phyloP scores from a whole-genome alignment of 2,797 vertebrate species.

The Acestrorhynchus altus region DNA sequence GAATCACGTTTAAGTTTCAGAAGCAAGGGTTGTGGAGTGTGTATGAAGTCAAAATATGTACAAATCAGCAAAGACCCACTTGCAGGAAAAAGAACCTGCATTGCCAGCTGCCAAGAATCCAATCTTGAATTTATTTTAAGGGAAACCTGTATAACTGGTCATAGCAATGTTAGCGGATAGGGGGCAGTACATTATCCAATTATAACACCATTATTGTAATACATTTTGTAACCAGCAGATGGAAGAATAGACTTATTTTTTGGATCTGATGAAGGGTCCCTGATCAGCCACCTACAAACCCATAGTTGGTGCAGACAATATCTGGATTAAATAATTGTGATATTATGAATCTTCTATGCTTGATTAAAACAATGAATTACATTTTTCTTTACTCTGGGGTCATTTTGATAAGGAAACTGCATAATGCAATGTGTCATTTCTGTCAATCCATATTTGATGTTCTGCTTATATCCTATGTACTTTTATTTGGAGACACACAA shows the following conservation, averaged over 20 bases:
- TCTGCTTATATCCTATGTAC: background rate
- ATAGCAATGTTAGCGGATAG: constrained; percentile 20
- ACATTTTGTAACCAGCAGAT: constrained; percentile 33
- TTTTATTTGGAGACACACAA: background rate
- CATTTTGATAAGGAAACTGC: background rate
- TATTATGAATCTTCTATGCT: background rate
- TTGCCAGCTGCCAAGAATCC: too few species aligned
- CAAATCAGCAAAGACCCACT: too few species aligned
- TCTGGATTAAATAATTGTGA: too few species aligned
- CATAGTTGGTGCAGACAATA: background rate
- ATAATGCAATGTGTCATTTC: background rate
- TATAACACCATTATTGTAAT: constrained; percentile 22
- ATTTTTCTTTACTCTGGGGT: background rate
- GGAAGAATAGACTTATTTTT: constrained; percentile 27
- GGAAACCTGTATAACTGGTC: too few species aligned
- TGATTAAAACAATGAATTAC: background rate
- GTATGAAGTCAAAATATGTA: too few species aligned
- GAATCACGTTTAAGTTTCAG: too few species aligned
- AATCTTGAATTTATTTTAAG: too few species aligned
- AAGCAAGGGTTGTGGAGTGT: too few species aligned
- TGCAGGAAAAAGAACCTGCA: too few species aligned
- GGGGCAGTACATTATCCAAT: constrained; percentile 28
- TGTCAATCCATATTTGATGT: background rate
- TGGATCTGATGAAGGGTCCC: too few species aligned
- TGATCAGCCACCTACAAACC: background rate